These are phyloP conservation scores for Pygocentrus nattereri DNA, from an alignment of 2,797 vertebrate genomes.

Conservation along the genomic window DNA sequence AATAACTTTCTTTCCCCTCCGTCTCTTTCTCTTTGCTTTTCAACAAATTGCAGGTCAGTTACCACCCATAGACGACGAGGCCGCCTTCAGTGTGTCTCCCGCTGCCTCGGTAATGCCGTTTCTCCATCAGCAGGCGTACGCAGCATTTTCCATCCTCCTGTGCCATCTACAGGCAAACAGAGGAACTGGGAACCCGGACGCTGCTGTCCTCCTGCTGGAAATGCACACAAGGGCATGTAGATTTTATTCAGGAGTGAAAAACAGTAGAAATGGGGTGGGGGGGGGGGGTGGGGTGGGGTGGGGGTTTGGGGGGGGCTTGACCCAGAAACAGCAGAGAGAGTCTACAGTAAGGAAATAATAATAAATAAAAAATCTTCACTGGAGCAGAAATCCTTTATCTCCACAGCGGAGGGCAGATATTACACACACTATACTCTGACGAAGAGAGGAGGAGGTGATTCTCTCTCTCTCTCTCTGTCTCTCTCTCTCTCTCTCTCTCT, in stretches of 20 bases:
- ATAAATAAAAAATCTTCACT: background rate
- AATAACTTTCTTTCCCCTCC: background rate
- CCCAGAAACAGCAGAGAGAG: conserved; percentile 41
- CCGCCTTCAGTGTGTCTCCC: background rate
- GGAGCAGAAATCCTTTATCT: conserved; percentile 48
- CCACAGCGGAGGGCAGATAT: conserved; percentile 38
- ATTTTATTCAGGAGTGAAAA: conserved; percentile 51
- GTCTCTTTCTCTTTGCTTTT: background rate
- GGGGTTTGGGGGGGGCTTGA: conserved; percentile 34
- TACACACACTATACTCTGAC: conserved; percentile 38
- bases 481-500: background rate
- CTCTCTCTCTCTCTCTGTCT: background rate
- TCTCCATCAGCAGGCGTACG: background rate
- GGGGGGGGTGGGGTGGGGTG: too few species aligned
- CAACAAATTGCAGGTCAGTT: background rate
- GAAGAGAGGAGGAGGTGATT: conserved; percentile 3
- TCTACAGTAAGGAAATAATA: conserved; percentile 28
- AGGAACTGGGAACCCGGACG: conserved; percentile 59
- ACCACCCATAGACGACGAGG: background rate
- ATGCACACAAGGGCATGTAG: conserved; percentile 25
- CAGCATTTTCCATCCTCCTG: conserved; percentile 67
- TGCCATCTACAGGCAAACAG: conserved; percentile 74
- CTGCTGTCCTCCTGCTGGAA: background rate
- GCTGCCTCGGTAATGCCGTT: background rate
- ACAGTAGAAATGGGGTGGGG: conserved; percentile 10